Conservation (phyloP, 1,140 invertebrate genomes). For the Cephus cinctus region DNA sequence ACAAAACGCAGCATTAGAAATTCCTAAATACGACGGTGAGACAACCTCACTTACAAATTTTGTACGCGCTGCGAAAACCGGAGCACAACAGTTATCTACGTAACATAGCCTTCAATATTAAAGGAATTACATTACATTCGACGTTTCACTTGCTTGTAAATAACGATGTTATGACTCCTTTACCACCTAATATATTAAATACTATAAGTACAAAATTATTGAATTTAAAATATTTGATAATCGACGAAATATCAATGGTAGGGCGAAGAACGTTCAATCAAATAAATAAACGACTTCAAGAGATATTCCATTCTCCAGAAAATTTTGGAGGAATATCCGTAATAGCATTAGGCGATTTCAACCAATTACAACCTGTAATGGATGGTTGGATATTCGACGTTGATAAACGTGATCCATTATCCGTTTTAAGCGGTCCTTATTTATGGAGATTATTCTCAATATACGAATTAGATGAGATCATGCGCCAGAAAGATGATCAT, state of each 20-base stretch:
- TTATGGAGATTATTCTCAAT: constrained; percentile 13
- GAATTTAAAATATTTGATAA: constrained; percentile 34
- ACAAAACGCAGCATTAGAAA: background rate
- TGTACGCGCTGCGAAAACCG: background rate
- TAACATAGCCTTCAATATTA: constrained; percentile 1
- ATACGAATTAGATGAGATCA: constrained; percentile 19
- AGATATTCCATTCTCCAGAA: constrained; percentile 29
- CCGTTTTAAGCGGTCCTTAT: too few relatives aligned
- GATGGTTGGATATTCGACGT: constrained; percentile 12
- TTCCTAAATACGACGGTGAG: too few relatives aligned
- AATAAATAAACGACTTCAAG: constrained; percentile 29
- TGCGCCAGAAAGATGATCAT: constrained; percentile 22
- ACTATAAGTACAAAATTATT: constrained; percentile 18
- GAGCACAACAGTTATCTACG: background rate
- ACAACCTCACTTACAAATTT: too few relatives aligned
- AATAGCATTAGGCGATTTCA: constrained; percentile 17
- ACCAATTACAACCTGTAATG: constrained; percentile 17
- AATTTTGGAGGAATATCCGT: constrained; percentile 24
- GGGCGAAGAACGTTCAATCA: constrained; percentile 22
- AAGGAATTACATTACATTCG: constrained; percentile 34
- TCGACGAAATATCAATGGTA: constrained; percentile 45
- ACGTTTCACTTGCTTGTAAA: constrained; percentile 29
- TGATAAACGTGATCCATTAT: constrained; percentile 1
- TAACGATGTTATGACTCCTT: constrained; percentile 2
- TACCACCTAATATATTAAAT: constrained; percentile 5